Conservation (phyloP, 2,797 vertebrate species). For the Dipus sagitta region DNA sequence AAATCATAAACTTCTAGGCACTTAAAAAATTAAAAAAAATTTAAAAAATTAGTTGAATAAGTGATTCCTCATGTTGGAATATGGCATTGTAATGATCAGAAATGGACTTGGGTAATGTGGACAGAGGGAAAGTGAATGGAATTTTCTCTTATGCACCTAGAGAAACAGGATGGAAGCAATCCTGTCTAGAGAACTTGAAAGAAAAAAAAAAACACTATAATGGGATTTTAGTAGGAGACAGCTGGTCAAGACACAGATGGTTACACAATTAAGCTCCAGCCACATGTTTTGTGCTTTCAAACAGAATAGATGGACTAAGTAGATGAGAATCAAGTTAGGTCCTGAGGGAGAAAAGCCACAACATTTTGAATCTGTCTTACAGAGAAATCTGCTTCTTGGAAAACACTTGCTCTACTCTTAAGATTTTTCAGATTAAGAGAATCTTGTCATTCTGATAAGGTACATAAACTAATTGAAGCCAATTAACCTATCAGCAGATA, state of each 20-base stretch:
- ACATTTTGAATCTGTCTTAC: background rate
- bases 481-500: slow-evolving; percentile 58
- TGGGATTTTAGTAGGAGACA: background rate
- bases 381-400: background rate
- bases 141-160: background rate
- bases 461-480: background rate
- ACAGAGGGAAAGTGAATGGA: background rate
- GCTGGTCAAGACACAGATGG: background rate
- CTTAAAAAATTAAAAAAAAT: no score
- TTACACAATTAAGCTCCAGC: background rate
- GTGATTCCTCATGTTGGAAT: background rate
- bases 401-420: background rate
- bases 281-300: background rate
- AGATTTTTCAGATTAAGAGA: slow-evolving; percentile 46
- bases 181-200: background rate
- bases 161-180: background rate
- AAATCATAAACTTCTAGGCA: background rate
- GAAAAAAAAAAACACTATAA: fast-evolving
- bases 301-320: background rate
- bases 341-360: background rate
- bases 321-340: background rate
- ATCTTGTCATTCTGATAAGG: slow-evolving; percentile 18
- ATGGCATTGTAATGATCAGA: background rate
- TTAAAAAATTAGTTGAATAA: background rate
- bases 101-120: background rate